phyloP scores from a whole-genome alignment of 2,113 vertebrate genomes.

The Ammodytes marinus region DNA sequence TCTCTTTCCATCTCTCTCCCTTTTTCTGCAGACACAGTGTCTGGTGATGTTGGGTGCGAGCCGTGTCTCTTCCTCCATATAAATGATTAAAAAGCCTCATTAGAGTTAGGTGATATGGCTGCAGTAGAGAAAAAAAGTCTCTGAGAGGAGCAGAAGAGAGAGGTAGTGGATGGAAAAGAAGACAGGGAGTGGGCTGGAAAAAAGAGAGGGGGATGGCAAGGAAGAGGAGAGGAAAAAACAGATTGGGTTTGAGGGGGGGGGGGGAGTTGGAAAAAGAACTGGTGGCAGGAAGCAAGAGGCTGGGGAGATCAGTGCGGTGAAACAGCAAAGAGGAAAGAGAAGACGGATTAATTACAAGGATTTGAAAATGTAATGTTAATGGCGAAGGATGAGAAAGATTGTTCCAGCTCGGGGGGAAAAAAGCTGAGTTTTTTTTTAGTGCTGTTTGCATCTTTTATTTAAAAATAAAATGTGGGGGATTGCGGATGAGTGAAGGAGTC shows the following conservation, averaged over 20 bases:
- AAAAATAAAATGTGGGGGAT: not conserved
- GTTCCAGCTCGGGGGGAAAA: not conserved
- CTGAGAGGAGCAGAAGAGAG: conserved; percentile 4
- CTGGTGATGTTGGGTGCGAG: conserved; percentile 32
- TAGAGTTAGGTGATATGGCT: conserved; percentile 75
- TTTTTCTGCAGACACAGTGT: conserved; percentile 49
- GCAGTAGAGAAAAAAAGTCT: conserved; percentile 54
- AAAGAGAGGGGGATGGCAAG: not conserved
- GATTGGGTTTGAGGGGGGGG: conserved; percentile 37
- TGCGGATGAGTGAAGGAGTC: not conserved
- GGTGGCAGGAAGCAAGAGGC: conserved; percentile 48
- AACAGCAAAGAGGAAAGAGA: conserved; percentile 33
- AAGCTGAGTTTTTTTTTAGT: not conserved
- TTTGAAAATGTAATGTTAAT: conserved; percentile 33
- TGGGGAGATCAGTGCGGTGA: conserved; percentile 21
- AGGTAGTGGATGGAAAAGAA: conserved; percentile 41
- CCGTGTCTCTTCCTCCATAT: conserved; percentile 54
- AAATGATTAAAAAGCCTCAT: conserved; percentile 78
- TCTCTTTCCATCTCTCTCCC: conserved; percentile 10
- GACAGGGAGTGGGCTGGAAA: conserved; percentile 11
- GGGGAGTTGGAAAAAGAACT: conserved; percentile 46
- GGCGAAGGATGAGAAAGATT: conserved; percentile 21
- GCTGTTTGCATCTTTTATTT: conserved; percentile 1
- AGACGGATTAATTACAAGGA: conserved; percentile 46
- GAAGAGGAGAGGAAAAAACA: conserved; percentile 36